Evolutionary conservation across 2,113 vertebrate species (phyloP), one percentile per base, ranked within the genome.

Genomic region (Excalfactoria chinensis): DNA sequence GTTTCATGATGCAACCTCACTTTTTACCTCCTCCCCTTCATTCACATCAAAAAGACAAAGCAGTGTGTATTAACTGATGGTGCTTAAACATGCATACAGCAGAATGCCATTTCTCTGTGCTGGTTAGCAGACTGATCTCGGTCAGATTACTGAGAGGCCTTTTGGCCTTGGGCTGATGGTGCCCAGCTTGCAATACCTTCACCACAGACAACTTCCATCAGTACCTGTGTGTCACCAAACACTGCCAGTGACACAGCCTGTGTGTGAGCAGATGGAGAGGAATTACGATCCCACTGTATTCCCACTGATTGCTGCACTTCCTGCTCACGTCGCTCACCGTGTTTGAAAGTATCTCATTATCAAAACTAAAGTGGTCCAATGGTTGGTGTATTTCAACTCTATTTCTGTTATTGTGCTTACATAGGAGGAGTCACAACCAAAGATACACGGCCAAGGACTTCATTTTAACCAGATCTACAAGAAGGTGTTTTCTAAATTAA

Each of bases 231-330:
- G 37, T n/a, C 83, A 79, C 53, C 32, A 1, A 63, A 63, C 80
- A 66, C 44, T 32, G 10, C 43, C 69, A 73, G 37, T 41, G 72
- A 76, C 78, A 86, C 53, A 83, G 25, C 68, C 62, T 23, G 59
- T 44, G 44, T 32, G 19, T 2, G 56, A 88, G 28, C 28, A 77
- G 88, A 58, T 34, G 6, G 60, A 60, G 21, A 35, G 35, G 51
- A 85, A 43, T 0, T 51, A 26, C 21, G 28, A 28, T 62, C 49
- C 55, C 62, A 30, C 32, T 12, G 13, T 15, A 15, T 68, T 78
- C 43, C 48, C 60, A 18, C 53, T 1, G 0, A 35, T 1, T 11
- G 20, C 46, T 6, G 7, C 1, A 13, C 5, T 55, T 75, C 83
- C 84, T 84, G 40, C 56, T 92, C 60, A 9, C 2, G 6, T 4